Base-by-base conservation (phyloP, 1,140 invertebrate species). In the Coelopa frigida region DNA sequence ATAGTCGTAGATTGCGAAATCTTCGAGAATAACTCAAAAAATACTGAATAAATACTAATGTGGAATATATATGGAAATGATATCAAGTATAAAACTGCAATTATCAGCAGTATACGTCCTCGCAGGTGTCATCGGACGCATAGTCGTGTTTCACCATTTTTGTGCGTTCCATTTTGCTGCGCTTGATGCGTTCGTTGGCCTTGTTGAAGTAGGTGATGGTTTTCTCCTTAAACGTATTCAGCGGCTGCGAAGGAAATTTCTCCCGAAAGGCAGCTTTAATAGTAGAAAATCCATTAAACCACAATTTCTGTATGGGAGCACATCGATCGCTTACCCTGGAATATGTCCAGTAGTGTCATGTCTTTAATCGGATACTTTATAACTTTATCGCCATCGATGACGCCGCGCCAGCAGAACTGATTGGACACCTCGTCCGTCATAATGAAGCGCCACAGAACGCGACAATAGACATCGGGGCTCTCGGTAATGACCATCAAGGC, bases 281-380 rank as follows among this genome's bases (percentile, higher is more conserved):
- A 29, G n/a, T 29, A 29, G 8, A 29, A 29, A 29, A 8, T n/a
- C n/a, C n/a, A 29, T 29, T 29, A 8, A 29, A 8, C 7, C 8
- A 8, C n/a, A 29, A 8, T 29, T 8, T 29, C 8, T 29, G n/a
- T 29, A 8, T 29, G n/a, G 8, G 27, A 29, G 27, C n/a, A 29
- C n/a, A 29, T 8, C 8, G 27, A 29, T 29, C 8, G 27, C 27
- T 29, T 8, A 29, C 42, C 29, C 35, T 44, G 42, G 31, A 44
- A 23, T 1, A 33, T 32, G 3, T 44, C 42, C 17, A 44, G 7
- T 11, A 44, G 32, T 3, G 42, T 33, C 42, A 44, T 44, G 31
- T 44, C 42, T 27, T 44, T 44, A n/a, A 44, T 33, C 14, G 42
- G 42, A 35, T 44, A 44, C 24, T 44, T 44, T 12, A 21, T 24